Evolutionary conservation across 64 coral and sea anemone genomes (phyloP).

Genomic region (Actinia tenebrosa): DNA sequence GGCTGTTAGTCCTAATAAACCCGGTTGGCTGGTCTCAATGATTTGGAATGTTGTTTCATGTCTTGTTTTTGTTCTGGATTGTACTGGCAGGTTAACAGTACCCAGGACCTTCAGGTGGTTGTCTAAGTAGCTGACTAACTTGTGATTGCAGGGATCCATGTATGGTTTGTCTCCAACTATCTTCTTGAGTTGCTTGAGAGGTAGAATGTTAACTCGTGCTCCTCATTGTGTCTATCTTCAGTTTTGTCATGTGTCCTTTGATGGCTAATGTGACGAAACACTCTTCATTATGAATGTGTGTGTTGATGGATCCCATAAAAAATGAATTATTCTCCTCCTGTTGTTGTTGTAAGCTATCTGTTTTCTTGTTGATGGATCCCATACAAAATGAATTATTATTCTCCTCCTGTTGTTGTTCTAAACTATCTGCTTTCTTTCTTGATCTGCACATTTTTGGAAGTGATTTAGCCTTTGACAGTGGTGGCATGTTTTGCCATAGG

Average conservation of each 20-base stretch:
- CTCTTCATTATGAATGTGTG: constrained; percentile 22
- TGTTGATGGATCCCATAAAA: constrained; percentile 42
- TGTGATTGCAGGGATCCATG: constrained; percentile 21
- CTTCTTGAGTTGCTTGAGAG: constrained; percentile 25
- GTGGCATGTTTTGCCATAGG: constrained; percentile 43
- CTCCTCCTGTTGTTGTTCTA: constrained; percentile 10
- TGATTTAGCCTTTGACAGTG: constrained; percentile 19
- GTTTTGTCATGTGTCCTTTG: neutral
- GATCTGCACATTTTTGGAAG: constrained; percentile 16
- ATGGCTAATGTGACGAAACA: neutral
- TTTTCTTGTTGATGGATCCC: constrained; percentile 28
- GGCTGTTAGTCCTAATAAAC: constrained; percentile 47
- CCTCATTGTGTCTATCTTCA: constrained; percentile 41
- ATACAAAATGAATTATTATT: constrained; percentile 25
- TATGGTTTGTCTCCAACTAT: constrained; percentile 32
- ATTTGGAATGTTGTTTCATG: constrained; percentile 47
- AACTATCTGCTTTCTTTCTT: neutral
- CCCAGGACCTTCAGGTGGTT: constrained; percentile 38
- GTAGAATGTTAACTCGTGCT: constrained; percentile 42
- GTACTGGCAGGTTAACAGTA: constrained; percentile 34
- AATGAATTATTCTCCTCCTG: constrained; percentile 7
- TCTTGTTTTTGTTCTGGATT: constrained; percentile 40
- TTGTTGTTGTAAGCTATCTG: neutral
- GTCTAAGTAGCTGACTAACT: constrained; percentile 31
- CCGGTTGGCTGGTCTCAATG: constrained; percentile 63